Evolutionary conservation across 2,888 invertebrate genomes (phyloP), one percentile per base, ranked within the genome.

Genomic region (Ichneumoninae sp.): DNA sequence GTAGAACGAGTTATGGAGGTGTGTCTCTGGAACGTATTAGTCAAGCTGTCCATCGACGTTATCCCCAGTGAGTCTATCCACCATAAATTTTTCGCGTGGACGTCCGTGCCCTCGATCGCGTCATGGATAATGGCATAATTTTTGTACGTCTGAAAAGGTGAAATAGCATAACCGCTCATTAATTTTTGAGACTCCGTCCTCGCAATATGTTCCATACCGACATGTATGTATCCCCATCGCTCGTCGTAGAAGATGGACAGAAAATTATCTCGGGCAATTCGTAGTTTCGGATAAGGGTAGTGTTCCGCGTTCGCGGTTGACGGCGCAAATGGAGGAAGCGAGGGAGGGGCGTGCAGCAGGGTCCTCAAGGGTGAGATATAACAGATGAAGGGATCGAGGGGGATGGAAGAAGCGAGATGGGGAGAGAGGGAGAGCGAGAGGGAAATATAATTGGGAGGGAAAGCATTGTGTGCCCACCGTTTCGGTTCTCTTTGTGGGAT

Each of bases 401-500:
- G 36, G 68, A 47, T 50, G 74, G 54, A 69, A 74, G 13, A 16
- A 63, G 63, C 63, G 16, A 30, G 63, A 44, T n/a, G 57, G 74
- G 54, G 52, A 76, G 52, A 76, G 52, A 26, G 66, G 66, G 52
- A 16, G 66, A 44, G 76, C 50, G 75, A 75, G 76, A 77, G 68
- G 81, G 73, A 66, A 79, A 89, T 88, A 89, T 90, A 91, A 91
- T 91, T 91, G 90, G 89, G 83, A 89, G 88, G 89, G 88, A 89
- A 81, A 84, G 85, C 88, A 88, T 88, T 87, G 89, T 89, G 86
- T 82, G 80, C 84, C 85, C 82, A 73, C 74, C 76, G 88, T 90
- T 83, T 90, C 88, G 89, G 86, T 89, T 90, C 89, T 90, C 90
- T 90, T 90, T 91, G 90, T 90, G 87, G 88, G 91, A 91, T 92